phyloP scores from a whole-genome alignment of 2,888 invertebrate species.

The Drosophila lutescens region DNA sequence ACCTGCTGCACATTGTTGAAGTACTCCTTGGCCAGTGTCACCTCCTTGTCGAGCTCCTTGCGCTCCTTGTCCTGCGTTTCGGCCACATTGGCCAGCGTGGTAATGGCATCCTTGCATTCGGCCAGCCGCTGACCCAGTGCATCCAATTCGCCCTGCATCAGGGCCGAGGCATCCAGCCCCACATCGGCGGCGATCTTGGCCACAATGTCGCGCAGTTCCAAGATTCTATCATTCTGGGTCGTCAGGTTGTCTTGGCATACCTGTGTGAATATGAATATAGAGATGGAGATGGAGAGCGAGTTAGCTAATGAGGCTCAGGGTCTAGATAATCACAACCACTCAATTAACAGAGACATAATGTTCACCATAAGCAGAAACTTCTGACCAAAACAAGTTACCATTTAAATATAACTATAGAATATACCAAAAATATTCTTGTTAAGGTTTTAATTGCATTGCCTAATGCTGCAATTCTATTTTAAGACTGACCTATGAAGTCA shows the following conservation, averaged over 20 bases:
- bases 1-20: slow-evolving; percentile 92
- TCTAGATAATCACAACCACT: slow-evolving; percentile 4
- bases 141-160: slow-evolving; percentile 91
- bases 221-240: slow-evolving; percentile 88
- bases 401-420: neutral
- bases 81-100: slow-evolving; percentile 90
- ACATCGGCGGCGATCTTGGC: slow-evolving; percentile 92
- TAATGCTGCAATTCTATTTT: no score
- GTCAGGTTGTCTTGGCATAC: slow-evolving; percentile 91
- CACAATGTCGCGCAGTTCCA: slow-evolving; percentile 90
- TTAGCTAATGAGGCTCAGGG: slow-evolving; percentile 34
- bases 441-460: neutral
- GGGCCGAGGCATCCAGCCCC: slow-evolving; percentile 88
- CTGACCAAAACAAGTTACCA: neutral
- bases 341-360: slow-evolving; percentile 18
- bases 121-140: slow-evolving; percentile 90
- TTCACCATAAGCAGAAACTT: slow-evolving; percentile 1
- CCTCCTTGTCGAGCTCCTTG: slow-evolving; percentile 86
- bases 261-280: slow-evolving; percentile 83
- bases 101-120: slow-evolving; percentile 90
- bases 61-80: slow-evolving; percentile 88
- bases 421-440: no score
- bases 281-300: slow-evolving; percentile 14
- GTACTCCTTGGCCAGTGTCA: slow-evolving; percentile 86
- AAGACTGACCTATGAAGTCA: neutral